A percentile compares a stretch with the other conserved stretches of the same genome.
Conservation (phyloP, 2,113 vertebrate genomes). For the Cebus imitator region DNA sequence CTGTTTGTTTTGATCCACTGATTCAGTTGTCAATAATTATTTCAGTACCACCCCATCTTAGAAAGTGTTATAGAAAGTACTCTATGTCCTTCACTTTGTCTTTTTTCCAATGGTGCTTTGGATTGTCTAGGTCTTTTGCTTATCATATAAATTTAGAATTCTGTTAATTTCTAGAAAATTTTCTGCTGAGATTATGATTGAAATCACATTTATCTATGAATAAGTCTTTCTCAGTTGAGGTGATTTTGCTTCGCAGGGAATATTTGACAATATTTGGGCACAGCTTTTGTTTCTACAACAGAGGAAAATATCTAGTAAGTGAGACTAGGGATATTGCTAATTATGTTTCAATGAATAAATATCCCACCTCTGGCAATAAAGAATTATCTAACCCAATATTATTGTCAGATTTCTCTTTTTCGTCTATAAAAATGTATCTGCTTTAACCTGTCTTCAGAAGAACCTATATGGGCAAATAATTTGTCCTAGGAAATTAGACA, state of each 20-base stretch:
- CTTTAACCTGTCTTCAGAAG: neutral
- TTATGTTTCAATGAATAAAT: neutral
- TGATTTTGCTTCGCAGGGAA: neutral
- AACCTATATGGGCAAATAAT: neutral
- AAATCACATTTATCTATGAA: neutral
- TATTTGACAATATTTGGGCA: neutral
- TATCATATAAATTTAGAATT: neutral
- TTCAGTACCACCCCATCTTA: neutral
- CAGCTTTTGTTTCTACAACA: neutral
- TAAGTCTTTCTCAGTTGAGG: neutral
- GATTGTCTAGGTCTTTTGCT: neutral
- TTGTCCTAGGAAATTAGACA: neutral
- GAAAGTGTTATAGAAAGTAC: neutral
- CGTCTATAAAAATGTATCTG: neutral
- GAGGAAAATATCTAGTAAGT: neutral
- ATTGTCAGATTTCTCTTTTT: neutral
- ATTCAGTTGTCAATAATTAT: neutral
- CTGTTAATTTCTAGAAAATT: neutral
- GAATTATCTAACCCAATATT: neutral
- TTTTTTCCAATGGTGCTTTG: neutral
- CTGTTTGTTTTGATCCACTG: neutral
- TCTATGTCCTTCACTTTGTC: neutral
- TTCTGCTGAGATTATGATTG: neutral
- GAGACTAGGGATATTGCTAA: neutral
- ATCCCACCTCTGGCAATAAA: neutral